Conservation (phyloP, 2,888 invertebrate genomes). For the Pilophorus perplexus region DNA sequence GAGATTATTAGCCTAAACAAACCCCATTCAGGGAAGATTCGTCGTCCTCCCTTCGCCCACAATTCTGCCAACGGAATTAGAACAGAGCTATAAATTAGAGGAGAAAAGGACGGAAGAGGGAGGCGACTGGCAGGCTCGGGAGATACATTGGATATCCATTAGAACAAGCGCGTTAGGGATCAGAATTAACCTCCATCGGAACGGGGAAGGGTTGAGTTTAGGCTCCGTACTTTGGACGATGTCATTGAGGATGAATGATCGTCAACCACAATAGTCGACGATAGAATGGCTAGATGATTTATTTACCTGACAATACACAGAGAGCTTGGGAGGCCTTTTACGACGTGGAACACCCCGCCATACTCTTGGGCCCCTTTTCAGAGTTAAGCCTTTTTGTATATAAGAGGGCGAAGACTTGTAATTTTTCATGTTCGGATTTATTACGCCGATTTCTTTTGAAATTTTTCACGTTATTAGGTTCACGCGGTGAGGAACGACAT, state of each 20-base stretch:
- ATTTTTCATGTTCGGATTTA: slow-evolving; percentile 29
- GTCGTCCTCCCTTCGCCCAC: too few species aligned
- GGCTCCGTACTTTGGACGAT: slow-evolving; percentile 17
- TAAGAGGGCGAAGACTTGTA: slow-evolving; percentile 9
- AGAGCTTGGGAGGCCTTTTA: slow-evolving; percentile 21
- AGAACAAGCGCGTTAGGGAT: slow-evolving; percentile 11
- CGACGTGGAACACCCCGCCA: background rate
- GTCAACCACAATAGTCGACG: slow-evolving; percentile 9
- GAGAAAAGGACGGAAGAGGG: background rate
- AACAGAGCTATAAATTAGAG: slow-evolving; percentile 19
- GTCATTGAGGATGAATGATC: slow-evolving; percentile 26
- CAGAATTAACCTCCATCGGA: too few species aligned
- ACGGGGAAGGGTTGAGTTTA: too few species aligned
- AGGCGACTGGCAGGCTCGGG: slow-evolving; percentile 6
- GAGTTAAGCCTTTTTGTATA: slow-evolving; percentile 6
- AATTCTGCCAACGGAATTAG: too few species aligned
- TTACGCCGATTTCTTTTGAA: slow-evolving; percentile 26
- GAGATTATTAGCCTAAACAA: too few species aligned
- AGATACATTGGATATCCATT: slow-evolving; percentile 29
- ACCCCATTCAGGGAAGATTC: too few species aligned
- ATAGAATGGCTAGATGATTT: slow-evolving; percentile 30
- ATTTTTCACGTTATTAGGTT: slow-evolving; percentile 26
- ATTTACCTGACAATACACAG: slow-evolving; percentile 34
- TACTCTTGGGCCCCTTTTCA: background rate
- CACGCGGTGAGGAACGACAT: background rate